These are phyloP conservation scores for Octonoba sinensis DNA, from an alignment of 2,888 invertebrate genomes.

Conservation along the genomic window DNA sequence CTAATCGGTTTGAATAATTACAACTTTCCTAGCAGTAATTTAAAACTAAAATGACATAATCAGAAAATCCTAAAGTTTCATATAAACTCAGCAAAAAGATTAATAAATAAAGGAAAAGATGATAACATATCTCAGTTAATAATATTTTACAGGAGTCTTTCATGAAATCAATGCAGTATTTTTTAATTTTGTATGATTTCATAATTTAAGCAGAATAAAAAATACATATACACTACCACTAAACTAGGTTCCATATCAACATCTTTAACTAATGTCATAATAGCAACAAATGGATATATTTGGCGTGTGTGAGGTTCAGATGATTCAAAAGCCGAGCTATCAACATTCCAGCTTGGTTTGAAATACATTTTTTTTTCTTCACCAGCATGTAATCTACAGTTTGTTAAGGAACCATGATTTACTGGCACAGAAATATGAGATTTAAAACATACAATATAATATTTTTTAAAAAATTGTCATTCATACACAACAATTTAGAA, in stretches of 20 bases:
- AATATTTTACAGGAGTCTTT: no score
- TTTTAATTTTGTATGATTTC: no score
- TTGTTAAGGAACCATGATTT: conserved; percentile 1
- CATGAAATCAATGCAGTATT: no score
- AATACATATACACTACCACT: conserved; percentile 16
- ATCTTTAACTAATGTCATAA: conserved; percentile 72
- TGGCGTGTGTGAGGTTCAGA: conserved; percentile 72
- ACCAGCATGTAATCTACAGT: conserved; percentile 11
- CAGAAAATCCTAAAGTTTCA: no score
- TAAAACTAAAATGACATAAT: no score
- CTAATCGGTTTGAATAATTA: no score
- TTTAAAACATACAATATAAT: not conserved
- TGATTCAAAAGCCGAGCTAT: not conserved
- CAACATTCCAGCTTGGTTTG: not conserved
- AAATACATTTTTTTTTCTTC: conserved; percentile 15
- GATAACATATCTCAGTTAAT: no score
- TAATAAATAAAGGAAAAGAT: no score
- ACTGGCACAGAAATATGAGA: no score
- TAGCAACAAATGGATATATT: conserved; percentile 83
- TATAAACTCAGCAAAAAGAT: no score
- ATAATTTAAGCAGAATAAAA: no score
- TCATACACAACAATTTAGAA: not conserved
- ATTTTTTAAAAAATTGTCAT: not conserved
- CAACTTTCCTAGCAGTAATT: no score
- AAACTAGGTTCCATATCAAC: not conserved